Evolutionary conservation across 2,113 vertebrate genomes (phyloP).

Genomic region (Trochalopteron elliotii): DNA sequence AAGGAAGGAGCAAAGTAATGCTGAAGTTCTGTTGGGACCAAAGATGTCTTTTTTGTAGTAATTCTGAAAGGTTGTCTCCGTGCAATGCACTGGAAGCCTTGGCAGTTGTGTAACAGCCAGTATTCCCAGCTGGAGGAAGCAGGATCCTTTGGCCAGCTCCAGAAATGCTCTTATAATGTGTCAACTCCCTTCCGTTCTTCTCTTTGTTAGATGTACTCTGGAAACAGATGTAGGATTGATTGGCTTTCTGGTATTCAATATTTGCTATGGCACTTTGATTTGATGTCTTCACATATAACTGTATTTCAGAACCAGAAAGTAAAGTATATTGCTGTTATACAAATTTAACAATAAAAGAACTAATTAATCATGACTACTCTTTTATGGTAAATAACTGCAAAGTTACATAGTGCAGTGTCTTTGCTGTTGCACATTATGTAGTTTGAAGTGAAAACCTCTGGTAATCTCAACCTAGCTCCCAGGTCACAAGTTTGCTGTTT

Average conservation of each 20-base stretch:
- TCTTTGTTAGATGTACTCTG: not conserved
- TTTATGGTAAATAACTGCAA: not conserved
- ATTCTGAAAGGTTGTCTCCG: not conserved
- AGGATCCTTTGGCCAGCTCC: not conserved
- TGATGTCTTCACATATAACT: not conserved
- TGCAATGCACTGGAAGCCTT: not conserved
- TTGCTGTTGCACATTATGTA: accelerated
- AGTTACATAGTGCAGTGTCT: not conserved
- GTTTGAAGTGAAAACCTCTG: not conserved
- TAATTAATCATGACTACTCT: not conserved
- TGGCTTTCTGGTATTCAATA: not conserved
- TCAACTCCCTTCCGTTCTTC: not conserved
- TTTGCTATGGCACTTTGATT: not conserved
- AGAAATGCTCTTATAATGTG: not conserved
- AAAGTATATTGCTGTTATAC: not conserved
- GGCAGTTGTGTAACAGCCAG: not conserved
- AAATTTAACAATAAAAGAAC: not conserved
- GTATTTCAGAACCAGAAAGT: not conserved
- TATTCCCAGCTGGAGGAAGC: not conserved
- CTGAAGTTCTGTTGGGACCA: not conserved
- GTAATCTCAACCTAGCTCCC: not conserved
- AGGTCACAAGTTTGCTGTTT: not conserved
- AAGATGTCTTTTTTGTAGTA: not conserved
- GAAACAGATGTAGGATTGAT: not conserved
- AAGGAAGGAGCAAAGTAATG: not conserved